A percentile compares a stretch with the other conserved stretches of the same genome.
phyloP scores from a whole-genome alignment of 2,797 vertebrate species.

The Onychomys leucogaster region DNA sequence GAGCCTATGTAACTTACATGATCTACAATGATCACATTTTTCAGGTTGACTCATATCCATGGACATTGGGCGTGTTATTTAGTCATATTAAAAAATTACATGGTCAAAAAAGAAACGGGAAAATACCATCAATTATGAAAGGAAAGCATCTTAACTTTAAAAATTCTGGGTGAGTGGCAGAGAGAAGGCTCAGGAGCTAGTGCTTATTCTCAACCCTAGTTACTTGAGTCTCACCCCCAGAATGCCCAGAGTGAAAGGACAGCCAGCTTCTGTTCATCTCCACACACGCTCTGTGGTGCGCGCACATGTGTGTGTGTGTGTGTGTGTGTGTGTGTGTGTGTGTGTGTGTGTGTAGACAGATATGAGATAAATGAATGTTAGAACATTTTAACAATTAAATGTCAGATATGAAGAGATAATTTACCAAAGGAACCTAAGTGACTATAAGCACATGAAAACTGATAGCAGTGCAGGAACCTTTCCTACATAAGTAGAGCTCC shows the following conservation, averaged over 20 bases:
- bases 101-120: not conserved
- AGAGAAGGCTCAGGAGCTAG: not conserved
- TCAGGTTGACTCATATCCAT: not conserved
- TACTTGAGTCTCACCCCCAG: not conserved
- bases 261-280: not conserved
- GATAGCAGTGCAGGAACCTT: too few species aligned
- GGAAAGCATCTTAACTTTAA: not conserved
- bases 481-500: not conserved
- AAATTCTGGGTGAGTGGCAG: not conserved
- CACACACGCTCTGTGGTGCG: not conserved
- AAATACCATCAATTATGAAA: not conserved
- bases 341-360: not conserved
- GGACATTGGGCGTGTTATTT: not conserved
- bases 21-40: not conserved
- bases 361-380: not conserved
- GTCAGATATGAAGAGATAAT: not conserved
- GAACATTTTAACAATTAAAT: not conserved
- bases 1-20: not conserved
- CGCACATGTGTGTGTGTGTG: too few species aligned
- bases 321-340: too few species aligned
- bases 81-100: not conserved
- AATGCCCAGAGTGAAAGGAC: not conserved
- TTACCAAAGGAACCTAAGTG: not conserved
- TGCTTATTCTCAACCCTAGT: not conserved
- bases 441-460: not conserved